Conservation (phyloP, 2,113 vertebrate species). For the Oncorhynchus nerka region DNA sequence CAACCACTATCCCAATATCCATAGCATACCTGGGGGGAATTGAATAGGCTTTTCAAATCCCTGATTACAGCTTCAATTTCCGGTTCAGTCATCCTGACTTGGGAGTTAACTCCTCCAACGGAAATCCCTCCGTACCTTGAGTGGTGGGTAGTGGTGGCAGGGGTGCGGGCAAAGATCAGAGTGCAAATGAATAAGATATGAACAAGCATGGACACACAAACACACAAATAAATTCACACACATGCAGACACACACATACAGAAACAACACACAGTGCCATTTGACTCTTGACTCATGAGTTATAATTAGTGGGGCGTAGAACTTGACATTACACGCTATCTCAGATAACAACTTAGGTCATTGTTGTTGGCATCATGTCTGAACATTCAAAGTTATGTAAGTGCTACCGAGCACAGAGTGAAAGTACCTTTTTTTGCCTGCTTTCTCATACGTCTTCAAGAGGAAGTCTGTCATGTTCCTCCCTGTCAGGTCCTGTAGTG, state of each 20-base stretch:
- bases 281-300: too few species aligned
- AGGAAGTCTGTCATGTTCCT: conserved; percentile 91
- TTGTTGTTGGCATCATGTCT: too few species aligned
- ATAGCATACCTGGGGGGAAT: conserved; percentile 55
- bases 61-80: conserved; percentile 46
- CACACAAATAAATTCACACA: neutral
- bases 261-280: neutral
- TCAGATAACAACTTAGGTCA: too few species aligned
- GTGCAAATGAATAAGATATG: neutral
- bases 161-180: neutral
- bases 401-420: neutral
- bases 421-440: conserved; percentile 69
- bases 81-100: conserved; percentile 63
- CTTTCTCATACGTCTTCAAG: conserved; percentile 84
- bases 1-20: neutral
- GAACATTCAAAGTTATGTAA: too few species aligned
- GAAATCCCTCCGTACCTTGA: conserved; percentile 75
- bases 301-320: too few species aligned
- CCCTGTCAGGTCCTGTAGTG: conserved; percentile 84
- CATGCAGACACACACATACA: neutral
- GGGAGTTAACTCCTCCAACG: conserved; percentile 72
- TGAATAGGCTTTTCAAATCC: conserved; percentile 55
- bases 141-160: too few species aligned
- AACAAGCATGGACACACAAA: neutral
- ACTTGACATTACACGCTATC: too few species aligned